Percentiles rank a stretch among this genome's conserved stretches.
These are phyloP conservation scores for Zootoca vivipara DNA, from an alignment of 2,113 vertebrate species.

Conservation along the genomic window DNA sequence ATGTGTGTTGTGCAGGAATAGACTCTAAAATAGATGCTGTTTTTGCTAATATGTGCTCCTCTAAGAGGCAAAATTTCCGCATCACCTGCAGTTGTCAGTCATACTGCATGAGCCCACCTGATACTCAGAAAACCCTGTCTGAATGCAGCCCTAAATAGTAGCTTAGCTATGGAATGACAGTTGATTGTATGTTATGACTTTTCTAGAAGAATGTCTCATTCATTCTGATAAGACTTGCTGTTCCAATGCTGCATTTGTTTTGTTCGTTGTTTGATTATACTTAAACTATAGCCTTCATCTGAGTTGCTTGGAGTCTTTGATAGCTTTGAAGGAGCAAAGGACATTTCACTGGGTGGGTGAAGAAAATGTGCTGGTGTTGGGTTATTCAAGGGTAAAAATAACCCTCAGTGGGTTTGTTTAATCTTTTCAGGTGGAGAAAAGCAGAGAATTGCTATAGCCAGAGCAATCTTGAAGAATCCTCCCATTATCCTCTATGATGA, in stretches of 20 bases:
- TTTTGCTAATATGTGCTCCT: no score
- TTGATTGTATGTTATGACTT: background rate
- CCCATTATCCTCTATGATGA: constrained; percentile 94
- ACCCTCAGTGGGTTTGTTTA: background rate
- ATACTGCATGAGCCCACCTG: background rate
- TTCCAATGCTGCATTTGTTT: background rate
- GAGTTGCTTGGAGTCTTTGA: background rate
- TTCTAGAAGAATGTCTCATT: background rate
- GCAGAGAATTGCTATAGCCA: constrained; percentile 95
- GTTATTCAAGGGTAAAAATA: background rate
- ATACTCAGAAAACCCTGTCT: background rate
- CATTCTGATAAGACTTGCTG: background rate
- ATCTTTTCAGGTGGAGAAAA: constrained; percentile 91
- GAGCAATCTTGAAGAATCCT: constrained; percentile 94
- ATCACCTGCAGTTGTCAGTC: background rate
- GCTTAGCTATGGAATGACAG: background rate
- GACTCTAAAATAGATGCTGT: background rate
- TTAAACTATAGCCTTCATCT: background rate
- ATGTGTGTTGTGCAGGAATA: background rate
- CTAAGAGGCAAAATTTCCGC: background rate
- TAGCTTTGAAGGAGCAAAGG: background rate
- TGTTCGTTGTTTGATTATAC: background rate
- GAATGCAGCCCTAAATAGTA: background rate
- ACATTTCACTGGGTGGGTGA: background rate
- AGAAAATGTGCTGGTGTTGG: background rate